phyloP scores from a whole-genome alignment of 2,113 vertebrate genomes.

The Sardina pilchardus region DNA sequence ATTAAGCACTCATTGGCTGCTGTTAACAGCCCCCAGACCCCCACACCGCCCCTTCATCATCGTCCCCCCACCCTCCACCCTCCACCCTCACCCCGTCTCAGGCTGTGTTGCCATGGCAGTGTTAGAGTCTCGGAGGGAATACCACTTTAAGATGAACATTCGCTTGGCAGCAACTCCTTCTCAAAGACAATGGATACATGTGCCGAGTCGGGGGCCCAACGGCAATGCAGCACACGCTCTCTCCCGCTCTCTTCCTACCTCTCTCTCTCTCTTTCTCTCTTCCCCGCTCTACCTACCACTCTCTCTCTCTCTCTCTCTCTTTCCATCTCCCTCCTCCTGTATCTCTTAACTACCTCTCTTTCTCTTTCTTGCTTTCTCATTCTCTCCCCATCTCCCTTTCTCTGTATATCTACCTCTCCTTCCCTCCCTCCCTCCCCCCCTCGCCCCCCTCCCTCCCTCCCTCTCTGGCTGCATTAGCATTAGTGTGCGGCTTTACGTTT shows the following conservation, averaged over 20 bases:
- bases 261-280: neutral
- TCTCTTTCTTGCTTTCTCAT: neutral
- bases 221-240: constrained; percentile 19
- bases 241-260: neutral
- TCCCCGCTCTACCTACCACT: neutral
- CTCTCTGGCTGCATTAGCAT: constrained; percentile 11
- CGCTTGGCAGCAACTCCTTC: constrained; percentile 34
- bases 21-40: neutral
- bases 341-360: neutral
- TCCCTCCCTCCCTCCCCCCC: neutral
- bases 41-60: neutral
- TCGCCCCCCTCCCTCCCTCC: neutral
- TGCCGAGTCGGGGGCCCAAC: neutral
- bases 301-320: neutral
- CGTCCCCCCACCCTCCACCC: neutral
- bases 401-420: neutral
- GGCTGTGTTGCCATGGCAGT: constrained; percentile 41
- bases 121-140: constrained; percentile 24
- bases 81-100: neutral
- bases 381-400: neutral
- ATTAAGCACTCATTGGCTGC: neutral
- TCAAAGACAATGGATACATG: constrained; percentile 22
- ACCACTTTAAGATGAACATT: constrained; percentile 40
- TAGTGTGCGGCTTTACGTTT: constrained; percentile 6
- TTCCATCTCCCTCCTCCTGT: neutral